phyloP scores from a whole-genome alignment of 2,113 vertebrate species.

The Platichthys flesus region DNA sequence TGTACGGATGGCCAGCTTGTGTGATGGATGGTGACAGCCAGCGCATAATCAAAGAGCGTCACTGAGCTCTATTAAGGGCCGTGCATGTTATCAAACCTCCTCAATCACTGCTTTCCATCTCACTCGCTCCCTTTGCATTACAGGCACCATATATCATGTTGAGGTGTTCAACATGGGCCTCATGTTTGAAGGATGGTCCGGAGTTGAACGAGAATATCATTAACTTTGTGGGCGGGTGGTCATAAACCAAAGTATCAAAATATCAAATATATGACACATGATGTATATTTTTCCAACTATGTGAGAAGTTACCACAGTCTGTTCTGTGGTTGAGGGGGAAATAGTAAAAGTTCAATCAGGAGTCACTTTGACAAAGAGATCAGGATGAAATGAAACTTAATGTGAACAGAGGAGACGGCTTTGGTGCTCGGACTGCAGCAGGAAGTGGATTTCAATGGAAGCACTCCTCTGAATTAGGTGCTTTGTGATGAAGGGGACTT shows the following conservation, averaged over 20 bases:
- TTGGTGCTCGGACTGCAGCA: background rate
- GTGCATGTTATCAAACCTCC: conserved; percentile 14
- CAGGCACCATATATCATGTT: background rate
- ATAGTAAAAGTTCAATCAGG: no score
- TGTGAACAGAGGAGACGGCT: no score
- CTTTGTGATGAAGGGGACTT: background rate
- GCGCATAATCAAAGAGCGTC: conserved; percentile 27
- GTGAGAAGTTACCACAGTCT: background rate
- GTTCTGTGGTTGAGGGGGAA: background rate
- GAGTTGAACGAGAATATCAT: background rate
- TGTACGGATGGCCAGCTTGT: conserved; percentile 1
- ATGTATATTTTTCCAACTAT: background rate
- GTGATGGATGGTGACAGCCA: conserved; percentile 44
- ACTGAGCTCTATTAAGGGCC: conserved; percentile 23
- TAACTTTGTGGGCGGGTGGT: background rate
- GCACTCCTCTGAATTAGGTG: background rate
- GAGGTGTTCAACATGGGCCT: background rate
- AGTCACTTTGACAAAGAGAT: no score
- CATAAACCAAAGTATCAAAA: background rate
- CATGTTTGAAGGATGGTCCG: background rate
- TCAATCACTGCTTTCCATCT: background rate
- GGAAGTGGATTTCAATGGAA: background rate
- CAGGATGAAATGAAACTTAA: background rate
- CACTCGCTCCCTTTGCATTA: conserved; percentile 3
- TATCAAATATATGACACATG: background rate